Conservation (phyloP, 2,797 vertebrate species). For the Parauchenoglanis punctatus region DNA sequence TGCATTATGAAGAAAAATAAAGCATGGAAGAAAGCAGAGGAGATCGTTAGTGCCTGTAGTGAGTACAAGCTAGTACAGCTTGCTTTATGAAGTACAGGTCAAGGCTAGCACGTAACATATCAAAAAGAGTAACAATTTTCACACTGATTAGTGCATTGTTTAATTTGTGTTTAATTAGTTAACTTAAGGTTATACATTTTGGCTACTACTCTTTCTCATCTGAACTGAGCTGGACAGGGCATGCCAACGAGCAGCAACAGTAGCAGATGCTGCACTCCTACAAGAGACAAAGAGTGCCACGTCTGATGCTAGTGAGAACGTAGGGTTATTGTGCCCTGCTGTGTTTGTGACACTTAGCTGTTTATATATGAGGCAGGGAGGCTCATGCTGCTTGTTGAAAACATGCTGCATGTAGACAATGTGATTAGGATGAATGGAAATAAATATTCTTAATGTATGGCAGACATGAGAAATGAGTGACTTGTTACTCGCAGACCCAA, state of each 20-base stretch:
- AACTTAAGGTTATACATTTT: not conserved
- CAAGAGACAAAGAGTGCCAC: not conserved
- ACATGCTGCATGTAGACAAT: not conserved
- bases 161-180: not conserved
- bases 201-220: not conserved
- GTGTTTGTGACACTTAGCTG: not conserved
- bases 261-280: not conserved
- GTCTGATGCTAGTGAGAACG: not conserved
- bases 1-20: not conserved
- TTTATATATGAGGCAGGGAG: not conserved
- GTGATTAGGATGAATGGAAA: not conserved
- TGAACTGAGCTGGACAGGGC: not conserved
- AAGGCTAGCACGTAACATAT: not conserved
- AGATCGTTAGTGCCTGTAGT: not conserved
- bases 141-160: not conserved
- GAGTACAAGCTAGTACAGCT: not conserved
- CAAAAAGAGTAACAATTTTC: not conserved
- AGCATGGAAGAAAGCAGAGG: not conserved
- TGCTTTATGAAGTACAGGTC: not conserved
- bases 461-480: not conserved
- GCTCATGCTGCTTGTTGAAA: slow-evolving; percentile 1
- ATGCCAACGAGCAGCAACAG: not conserved
- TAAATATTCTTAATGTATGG: not conserved
- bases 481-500: not conserved
- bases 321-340: not conserved